These are phyloP conservation scores for Chaetogeoica ovagalla DNA, from an alignment of 2,888 invertebrate genomes.

Conservation along the genomic window DNA sequence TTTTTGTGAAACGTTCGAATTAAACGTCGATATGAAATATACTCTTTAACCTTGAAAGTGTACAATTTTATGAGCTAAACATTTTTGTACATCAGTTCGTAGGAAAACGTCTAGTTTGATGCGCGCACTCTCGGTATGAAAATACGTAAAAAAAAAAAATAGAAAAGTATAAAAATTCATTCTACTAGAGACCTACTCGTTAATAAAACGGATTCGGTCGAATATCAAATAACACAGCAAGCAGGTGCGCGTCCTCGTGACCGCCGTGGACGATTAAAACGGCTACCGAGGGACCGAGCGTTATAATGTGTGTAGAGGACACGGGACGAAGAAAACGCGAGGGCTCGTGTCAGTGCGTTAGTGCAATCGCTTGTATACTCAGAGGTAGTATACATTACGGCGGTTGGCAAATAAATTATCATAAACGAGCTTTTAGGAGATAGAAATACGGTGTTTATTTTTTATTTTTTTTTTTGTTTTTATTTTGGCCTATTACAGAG, in stretches of 20 bases:
- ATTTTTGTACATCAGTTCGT: no score
- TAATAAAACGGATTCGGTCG: neutral
- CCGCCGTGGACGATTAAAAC: neutral
- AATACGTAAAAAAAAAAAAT: neutral
- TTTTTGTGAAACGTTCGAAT: no score
- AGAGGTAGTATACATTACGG: neutral
- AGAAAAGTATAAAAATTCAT: neutral
- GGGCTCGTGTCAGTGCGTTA: conserved; percentile 14
- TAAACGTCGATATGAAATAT: no score
- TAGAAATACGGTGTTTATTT: neutral
- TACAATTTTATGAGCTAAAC: no score
- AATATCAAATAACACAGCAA: no score
- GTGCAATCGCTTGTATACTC: neutral
- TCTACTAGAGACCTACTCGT: neutral
- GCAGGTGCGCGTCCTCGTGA: no score
- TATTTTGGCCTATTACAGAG: neutral
- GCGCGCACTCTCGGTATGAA: no score
- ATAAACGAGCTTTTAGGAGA: conserved; percentile 20
- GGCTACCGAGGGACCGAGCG: neutral
- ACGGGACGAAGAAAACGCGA: conserved; percentile 17
- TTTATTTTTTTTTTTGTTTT: neutral
- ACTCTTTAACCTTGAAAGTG: no score
- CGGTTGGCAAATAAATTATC: conserved; percentile 27
- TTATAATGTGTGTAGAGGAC: neutral
- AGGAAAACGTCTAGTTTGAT: no score